Conservation (phyloP, 2,113 vertebrate genomes). For the Vidua macroura region DNA sequence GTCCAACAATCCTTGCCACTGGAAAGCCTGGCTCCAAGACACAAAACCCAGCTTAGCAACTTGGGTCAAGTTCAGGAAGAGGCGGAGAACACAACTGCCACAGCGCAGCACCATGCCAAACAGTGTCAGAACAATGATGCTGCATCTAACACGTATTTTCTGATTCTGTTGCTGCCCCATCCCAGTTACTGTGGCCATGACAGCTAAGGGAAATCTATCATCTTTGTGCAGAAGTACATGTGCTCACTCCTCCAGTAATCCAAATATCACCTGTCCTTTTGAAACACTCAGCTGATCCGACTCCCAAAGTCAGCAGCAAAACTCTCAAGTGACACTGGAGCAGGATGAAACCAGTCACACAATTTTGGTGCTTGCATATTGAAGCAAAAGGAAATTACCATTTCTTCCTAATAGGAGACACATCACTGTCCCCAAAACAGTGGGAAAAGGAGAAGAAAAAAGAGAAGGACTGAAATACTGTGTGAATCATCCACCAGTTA, state of each 20-base stretch:
- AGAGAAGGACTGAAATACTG: neutral
- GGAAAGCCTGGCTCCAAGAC: neutral
- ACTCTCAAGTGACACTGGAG: neutral
- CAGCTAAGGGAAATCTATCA: neutral
- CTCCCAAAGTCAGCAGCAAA: neutral
- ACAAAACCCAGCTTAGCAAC: neutral
- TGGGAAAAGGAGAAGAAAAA: neutral
- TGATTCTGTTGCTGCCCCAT: too few species aligned
- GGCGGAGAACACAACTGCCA: neutral
- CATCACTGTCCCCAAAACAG: neutral
- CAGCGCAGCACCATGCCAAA: neutral
- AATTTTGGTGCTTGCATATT: neutral
- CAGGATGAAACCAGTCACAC: neutral
- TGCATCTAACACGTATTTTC: accelerated
- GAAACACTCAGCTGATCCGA: accelerated
- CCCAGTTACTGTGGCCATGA: neutral
- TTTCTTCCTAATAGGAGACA: neutral
- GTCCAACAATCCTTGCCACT: neutral
- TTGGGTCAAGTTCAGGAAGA: neutral
- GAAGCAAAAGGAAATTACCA: neutral
- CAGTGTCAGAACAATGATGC: neutral
- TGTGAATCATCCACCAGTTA: neutral
- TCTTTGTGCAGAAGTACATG: neutral
- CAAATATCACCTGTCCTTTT: neutral
- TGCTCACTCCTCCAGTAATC: neutral